Percentiles rank a stretch among this genome's conserved stretches.
Conservation (phyloP, 2,113 vertebrate genomes). For the Anthoscopus minutus region DNA sequence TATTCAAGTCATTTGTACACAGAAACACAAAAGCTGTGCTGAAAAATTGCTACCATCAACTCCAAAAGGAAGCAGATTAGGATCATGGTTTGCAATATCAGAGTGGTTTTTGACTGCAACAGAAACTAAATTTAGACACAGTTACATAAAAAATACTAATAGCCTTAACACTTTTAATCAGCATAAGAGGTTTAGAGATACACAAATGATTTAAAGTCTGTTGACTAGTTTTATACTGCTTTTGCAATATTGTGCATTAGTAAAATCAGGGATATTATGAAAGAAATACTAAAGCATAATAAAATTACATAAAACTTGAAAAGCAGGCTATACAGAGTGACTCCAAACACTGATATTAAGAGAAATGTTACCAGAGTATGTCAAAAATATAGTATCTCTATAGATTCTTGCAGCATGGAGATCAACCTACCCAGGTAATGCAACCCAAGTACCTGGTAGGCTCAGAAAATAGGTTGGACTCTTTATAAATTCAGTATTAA, state of each 20-base stretch:
- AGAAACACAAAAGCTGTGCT: not conserved
- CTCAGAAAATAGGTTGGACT: not conserved
- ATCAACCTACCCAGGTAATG: not conserved
- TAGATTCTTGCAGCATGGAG: not conserved
- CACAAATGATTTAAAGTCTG: slow-evolving; percentile 62
- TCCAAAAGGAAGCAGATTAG: slow-evolving; percentile 1
- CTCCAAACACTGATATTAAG: not conserved
- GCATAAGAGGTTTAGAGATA: slow-evolving; percentile 66
- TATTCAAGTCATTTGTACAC: not conserved
- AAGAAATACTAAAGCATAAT: slow-evolving; percentile 31
- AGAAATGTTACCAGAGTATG: not conserved
- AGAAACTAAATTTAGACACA: slow-evolving; percentile 62
- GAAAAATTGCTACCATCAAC: not conserved
- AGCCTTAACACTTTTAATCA: slow-evolving; percentile 68
- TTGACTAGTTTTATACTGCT: slow-evolving; percentile 56
- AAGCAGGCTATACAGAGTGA: not conserved
- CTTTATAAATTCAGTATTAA: not conserved
- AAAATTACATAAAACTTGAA: slow-evolving; percentile 57
- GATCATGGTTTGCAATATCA: not conserved
- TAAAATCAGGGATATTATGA: slow-evolving; percentile 60
- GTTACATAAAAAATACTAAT: slow-evolving; percentile 70
- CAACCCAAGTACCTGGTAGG: not conserved
- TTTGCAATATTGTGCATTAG: slow-evolving; percentile 69
- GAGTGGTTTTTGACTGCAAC: slow-evolving; percentile 30
- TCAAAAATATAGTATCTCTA: not conserved